phyloP scores from a whole-genome alignment of 2,113 vertebrate species.

The Pseudolaguvia tuberculata region DNA sequence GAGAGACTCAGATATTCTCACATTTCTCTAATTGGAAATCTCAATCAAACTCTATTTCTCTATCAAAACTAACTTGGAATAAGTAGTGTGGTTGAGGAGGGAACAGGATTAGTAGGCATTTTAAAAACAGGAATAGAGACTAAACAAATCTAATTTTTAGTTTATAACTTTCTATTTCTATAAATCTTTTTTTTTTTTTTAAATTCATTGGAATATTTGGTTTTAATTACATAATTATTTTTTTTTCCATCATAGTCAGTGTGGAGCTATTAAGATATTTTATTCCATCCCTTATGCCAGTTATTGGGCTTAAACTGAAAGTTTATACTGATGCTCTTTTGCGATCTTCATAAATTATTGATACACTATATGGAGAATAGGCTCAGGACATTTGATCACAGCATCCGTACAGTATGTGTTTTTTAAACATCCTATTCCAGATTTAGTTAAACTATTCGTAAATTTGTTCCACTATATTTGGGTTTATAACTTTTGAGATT shows the following conservation, averaged over 20 bases:
- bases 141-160: neutral
- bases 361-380: neutral
- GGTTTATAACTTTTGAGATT: too few relatives aligned
- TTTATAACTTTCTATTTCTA: neutral
- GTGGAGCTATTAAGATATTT: neutral
- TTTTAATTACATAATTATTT: neutral
- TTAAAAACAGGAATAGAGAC: neutral
- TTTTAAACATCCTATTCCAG: too few relatives aligned
- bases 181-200: too few relatives aligned
- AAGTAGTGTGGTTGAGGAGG: neutral
- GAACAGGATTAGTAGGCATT: neutral
- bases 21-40: slow-evolving; percentile 24
- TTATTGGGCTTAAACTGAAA: neutral
- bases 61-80: neutral
- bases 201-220: too few relatives aligned
- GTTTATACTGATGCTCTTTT: neutral
- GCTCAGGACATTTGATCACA: too few relatives aligned
- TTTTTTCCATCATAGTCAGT: neutral
- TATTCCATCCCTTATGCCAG: neutral
- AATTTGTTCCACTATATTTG: too few relatives aligned
- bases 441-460: too few relatives aligned
- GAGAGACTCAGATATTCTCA: slow-evolving; percentile 19
- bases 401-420: too few relatives aligned
- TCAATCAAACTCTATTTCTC: slow-evolving; percentile 11
- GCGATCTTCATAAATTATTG: neutral